Evolutionary conservation across 2,797 vertebrate species (phyloP).

Genomic region (Emys orbicularis): DNA sequence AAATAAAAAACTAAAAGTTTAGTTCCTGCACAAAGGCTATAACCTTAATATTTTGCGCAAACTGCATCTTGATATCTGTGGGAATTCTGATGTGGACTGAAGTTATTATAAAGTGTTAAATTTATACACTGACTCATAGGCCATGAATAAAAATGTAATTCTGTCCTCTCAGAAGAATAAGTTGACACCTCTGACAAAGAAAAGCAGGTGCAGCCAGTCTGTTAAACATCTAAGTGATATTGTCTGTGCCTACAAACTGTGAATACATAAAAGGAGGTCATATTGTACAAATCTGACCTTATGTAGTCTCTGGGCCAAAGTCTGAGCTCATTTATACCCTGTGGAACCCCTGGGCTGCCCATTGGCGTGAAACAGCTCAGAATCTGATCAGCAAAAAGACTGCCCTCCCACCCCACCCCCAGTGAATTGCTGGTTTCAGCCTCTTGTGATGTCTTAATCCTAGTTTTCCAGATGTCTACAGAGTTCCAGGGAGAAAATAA

Average conservation of each 20-base stretch:
- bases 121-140: not conserved
- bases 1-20: not conserved
- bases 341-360: not conserved
- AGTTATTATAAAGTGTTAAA: not conserved
- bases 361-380: not conserved
- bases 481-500: conserved; percentile 4
- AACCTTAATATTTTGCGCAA: not conserved
- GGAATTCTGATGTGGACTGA: not conserved
- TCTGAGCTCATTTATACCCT: conserved; percentile 49
- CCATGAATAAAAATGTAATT: not conserved
- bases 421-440: conserved; percentile 2
- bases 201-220: not conserved
- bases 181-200: not conserved
- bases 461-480: not conserved
- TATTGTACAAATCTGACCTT: conserved; percentile 36
- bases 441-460: not conserved
- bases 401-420: not conserved
- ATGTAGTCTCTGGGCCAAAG: not conserved
- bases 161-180: not conserved
- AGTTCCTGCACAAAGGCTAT: not conserved
- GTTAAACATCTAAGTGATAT: not conserved
- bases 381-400: not conserved
- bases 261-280: conserved; percentile 4
- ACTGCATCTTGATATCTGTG: not conserved
- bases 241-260: conserved; percentile 14